phyloP scores from a whole-genome alignment of 2,113 vertebrate species.

The Willisornis vidua region DNA sequence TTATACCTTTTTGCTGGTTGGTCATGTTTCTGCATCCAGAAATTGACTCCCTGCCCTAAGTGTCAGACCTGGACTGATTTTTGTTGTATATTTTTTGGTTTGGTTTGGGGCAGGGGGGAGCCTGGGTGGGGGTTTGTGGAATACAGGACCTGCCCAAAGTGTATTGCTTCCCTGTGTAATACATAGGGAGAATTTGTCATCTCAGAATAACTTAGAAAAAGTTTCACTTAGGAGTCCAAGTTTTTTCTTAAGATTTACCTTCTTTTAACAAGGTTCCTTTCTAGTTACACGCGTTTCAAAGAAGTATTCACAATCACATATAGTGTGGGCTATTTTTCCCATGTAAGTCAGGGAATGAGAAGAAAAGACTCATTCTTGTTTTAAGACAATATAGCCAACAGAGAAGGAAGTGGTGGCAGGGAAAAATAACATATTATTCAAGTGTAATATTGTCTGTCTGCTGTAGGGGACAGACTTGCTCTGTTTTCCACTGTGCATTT shows the following conservation, averaged over 20 bases:
- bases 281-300: background rate
- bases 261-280: background rate
- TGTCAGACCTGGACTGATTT: background rate
- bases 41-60: background rate
- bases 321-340: background rate
- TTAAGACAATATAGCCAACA: background rate
- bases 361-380: background rate
- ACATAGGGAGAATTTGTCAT: background rate
- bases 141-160: background rate
- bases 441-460: background rate
- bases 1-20: background rate
- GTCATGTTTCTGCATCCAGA: background rate
- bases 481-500: background rate
- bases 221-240: background rate
- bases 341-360: background rate
- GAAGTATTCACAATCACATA: background rate
- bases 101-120: background rate
- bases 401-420: background rate
- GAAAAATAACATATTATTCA: background rate
- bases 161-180: background rate
- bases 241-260: background rate
- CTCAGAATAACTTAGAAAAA: background rate
- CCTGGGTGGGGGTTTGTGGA: background rate
- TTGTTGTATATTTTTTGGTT: background rate
- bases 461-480: fast-evolving